Evolutionary conservation across 1,140 invertebrate species (phyloP), one percentile per base, ranked within the genome.

Genomic region (Eriocheir sinensis): DNA sequence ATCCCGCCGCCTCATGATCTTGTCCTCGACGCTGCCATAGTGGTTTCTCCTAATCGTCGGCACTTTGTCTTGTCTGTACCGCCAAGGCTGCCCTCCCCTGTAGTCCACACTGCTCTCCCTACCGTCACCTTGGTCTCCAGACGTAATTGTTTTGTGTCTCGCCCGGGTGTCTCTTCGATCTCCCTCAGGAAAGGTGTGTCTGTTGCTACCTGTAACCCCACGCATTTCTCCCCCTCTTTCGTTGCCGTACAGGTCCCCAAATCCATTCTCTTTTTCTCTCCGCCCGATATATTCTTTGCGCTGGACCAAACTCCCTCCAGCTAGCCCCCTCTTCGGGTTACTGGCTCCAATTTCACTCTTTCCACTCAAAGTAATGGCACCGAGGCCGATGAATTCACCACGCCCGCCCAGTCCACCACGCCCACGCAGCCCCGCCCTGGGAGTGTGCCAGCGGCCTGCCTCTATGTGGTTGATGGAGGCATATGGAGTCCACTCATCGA

Each of bases 401-500:
- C 89, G 95, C 83, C 93, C 86, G 60, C 40, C 32, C 34, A 79
- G n/a, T 30, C 60, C 60, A 81, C 90, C 41, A 89, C 86, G 34
- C 86, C 92, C 34, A 60, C 48, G 34, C 48, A 17, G 81, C 36
- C 44, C 36, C 4, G n/a, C 6, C 2, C 38, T 41, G 4, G 34
- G n/a, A 38, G 27, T 94, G 3, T 79, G 90, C 38, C 44, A 88
- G 3, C 81, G 60, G 36, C 91, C 72, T 34, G 40, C 80, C n/a
- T 32, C 36, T 2, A 91, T 83, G 12, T 91, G 93, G 53, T 95
- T 81, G 27, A 95, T 81, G 38, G 93, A 95, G 30, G 95, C 91
- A 53, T 94, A 94, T 3, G 93, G 95, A 36, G 94, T 93, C 95
- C 95, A 95, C 38, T 92, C 95, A 86, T 95, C 95, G 60, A 95